Conservation (phyloP, 1,140 invertebrate genomes). For the Dendrolimus punctatus region DNA sequence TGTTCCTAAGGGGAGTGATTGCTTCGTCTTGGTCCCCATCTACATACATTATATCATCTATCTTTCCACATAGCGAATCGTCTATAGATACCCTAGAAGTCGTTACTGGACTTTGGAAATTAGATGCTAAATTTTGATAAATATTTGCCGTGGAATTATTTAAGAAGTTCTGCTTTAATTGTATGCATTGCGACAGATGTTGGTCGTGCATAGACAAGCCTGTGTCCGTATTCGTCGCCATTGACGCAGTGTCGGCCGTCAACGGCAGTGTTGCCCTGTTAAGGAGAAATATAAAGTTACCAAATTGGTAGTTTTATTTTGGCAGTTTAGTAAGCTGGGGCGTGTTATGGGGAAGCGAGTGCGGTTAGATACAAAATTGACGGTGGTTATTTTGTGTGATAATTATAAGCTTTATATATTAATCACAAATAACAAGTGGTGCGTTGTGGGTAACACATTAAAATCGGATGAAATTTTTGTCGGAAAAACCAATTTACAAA, state of each 20-base stretch:
- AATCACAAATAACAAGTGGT: slow-evolving; percentile 58
- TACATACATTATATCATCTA: slow-evolving; percentile 59
- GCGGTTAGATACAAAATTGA: slow-evolving; percentile 53
- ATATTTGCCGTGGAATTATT: slow-evolving; percentile 58
- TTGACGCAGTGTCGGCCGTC: slow-evolving; percentile 73
- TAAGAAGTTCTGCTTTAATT: slow-evolving; percentile 65
- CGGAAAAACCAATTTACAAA: neutral
- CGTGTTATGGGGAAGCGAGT: slow-evolving; percentile 28
- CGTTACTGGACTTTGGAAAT: slow-evolving; percentile 45
- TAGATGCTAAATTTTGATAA: slow-evolving; percentile 50
- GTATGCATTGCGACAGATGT: slow-evolving; percentile 71
- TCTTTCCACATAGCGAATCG: slow-evolving; percentile 51
- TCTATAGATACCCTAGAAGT: slow-evolving; percentile 49
- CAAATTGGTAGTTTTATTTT: slow-evolving; percentile 20
- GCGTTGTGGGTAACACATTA: slow-evolving; percentile 26
- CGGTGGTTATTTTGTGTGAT: slow-evolving; percentile 14
- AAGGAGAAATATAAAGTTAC: slow-evolving; percentile 14
- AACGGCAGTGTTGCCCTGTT: slow-evolving; percentile 84
- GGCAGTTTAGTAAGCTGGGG: slow-evolving; percentile 19
- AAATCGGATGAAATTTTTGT: neutral
- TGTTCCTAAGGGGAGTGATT: slow-evolving; percentile 39
- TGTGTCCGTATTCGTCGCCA: slow-evolving; percentile 67
- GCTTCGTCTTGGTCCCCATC: slow-evolving; percentile 54
- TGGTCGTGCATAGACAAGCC: slow-evolving; percentile 69
- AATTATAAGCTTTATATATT: slow-evolving; percentile 21